Evolutionary conservation across 2,113 vertebrate species (phyloP), one percentile per base, ranked within the genome.

Genomic region (Oncorhynchus kisutch): DNA sequence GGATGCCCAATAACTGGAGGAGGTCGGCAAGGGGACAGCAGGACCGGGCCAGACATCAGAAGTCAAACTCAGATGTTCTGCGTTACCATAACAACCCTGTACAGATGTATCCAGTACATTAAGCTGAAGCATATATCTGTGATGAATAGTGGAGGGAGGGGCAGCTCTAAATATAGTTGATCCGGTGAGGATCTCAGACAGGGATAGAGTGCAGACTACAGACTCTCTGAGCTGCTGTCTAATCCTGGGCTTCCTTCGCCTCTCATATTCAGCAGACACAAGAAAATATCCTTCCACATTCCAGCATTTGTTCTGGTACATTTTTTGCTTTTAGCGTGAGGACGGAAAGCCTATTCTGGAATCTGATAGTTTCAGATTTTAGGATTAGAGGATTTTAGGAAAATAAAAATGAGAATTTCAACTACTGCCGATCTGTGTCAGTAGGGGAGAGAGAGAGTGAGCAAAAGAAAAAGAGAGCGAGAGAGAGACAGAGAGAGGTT

Each of bases 141-240:
- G 76, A 82, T 79, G 82, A 79, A 49, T 24, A 67, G 70, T 76
- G 68, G 78, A 49, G 45, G 45, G 48, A 81, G 66, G 72, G 71
- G 65, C 71, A 82, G 81, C 70, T 8, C 29, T 88, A 90, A 90
- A 88, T 84, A 87, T 84, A 86, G 83, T 73, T 85, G 83, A 89
- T 90, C 88, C 77, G 1, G 76, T 84, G 72, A 85, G 78, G 82
- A 86, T 81, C 81, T 88, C 85, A 87, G 83, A 88, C 81, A 67
- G 74, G 51, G 82, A 70, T 77, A 45, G 84, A 45, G 84, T 66
- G 22, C 49, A 67, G 65, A 25, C 65, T 13, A n/a, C 59, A 29
- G 39, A 64, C 71, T 66, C 81, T 77, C 73, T 87, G 73, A 79
- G 79, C 77, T 9, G 73, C 78, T 59, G 22, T 84, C 79, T 86